Conservation (phyloP, 2,888 invertebrate genomes). For the Plutella xylostella region DNA sequence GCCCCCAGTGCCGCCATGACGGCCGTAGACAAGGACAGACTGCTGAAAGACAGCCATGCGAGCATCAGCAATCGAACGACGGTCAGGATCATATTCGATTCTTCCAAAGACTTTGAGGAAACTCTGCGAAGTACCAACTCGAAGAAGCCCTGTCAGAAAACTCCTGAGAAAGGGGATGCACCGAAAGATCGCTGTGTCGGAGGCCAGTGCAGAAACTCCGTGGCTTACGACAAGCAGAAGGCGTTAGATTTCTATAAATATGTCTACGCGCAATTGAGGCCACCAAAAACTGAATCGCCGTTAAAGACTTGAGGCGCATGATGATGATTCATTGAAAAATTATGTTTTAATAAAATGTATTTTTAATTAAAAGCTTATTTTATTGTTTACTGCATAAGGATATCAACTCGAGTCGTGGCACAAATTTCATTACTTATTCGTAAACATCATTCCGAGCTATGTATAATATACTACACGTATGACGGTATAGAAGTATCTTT, state of each 20-base stretch:
- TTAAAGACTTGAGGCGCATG: no score
- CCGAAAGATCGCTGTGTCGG: conserved; percentile 41
- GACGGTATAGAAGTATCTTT: no score
- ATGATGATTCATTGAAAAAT: no score
- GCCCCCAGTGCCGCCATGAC: conserved; percentile 49
- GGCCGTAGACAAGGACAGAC: conserved; percentile 47
- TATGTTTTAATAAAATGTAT: no score
- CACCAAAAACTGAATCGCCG: no score
- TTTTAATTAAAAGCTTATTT: no score
- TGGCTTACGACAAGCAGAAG: conserved; percentile 50
- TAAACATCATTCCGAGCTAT: no score
- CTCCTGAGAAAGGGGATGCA: conserved; percentile 26
- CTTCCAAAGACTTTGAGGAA: conserved; percentile 55
- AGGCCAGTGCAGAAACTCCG: conserved; percentile 41
- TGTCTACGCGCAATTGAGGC: conserved; percentile 54
- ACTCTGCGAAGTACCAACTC: conserved; percentile 40
- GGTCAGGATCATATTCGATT: conserved; percentile 57
- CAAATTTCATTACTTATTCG: no score
- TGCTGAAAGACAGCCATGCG: conserved; percentile 41
- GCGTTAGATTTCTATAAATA: conserved; percentile 64
- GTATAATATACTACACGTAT: no score
- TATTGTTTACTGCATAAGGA: no score
- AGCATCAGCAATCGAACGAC: conserved; percentile 54
- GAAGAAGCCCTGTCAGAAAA: conserved; percentile 20
- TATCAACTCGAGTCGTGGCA: no score